phyloP scores from a whole-genome alignment of 2,888 invertebrate genomes.

The Euproctis similis region DNA sequence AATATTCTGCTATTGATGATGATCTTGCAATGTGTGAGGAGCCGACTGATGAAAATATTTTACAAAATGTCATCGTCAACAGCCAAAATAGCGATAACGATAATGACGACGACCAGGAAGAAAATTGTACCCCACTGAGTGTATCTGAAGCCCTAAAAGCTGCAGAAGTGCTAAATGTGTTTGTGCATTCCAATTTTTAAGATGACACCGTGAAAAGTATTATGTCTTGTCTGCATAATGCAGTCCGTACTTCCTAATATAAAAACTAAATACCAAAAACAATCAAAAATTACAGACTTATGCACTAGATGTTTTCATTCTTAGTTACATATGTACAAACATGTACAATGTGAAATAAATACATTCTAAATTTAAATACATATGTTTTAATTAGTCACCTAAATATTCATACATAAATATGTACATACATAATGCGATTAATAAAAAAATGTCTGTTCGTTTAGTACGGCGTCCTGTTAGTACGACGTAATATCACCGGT shows the following conservation, averaged over 20 bases:
- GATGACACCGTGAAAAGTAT: background rate
- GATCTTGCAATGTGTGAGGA: too few species aligned
- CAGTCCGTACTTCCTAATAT: too few species aligned
- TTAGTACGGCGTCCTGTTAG: background rate
- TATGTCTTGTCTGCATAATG: background rate
- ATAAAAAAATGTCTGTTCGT: too few species aligned
- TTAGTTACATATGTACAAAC: too few species aligned
- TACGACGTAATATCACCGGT: background rate
- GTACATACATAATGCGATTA: too few species aligned
- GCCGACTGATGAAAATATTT: too few species aligned
- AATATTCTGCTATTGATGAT: too few species aligned
- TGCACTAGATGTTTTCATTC: too few species aligned
- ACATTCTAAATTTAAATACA: too few species aligned
- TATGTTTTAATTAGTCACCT: too few species aligned
- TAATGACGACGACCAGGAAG: conserved; percentile 16
- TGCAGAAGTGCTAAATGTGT: conserved; percentile 13
- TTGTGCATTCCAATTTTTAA: background rate
- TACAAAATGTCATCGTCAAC: too few species aligned
- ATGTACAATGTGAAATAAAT: background rate
- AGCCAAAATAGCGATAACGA: conserved; percentile 15
- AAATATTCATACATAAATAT: too few species aligned
- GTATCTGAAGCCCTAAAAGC: conserved; percentile 17
- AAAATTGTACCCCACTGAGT: conserved; percentile 12
- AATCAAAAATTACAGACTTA: conserved; percentile 6
- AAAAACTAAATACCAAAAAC: conserved; percentile 1